Conservation (phyloP, 2,797 vertebrate genomes). For the Iguana delicatissima region DNA sequence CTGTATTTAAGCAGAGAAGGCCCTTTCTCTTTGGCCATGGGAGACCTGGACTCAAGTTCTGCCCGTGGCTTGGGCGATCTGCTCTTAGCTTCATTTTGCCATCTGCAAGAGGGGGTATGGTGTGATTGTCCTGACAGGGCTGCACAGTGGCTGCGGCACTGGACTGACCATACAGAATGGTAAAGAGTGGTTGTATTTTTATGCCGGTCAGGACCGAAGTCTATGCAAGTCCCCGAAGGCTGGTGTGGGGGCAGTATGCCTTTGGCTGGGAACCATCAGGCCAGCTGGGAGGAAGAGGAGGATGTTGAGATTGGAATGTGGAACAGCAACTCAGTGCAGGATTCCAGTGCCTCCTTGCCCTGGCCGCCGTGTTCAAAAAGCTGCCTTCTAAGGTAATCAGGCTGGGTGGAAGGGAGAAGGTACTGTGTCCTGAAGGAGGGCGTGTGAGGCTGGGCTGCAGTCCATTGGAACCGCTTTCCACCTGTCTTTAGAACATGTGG, state of each 20-base stretch:
- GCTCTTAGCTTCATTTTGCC: neutral
- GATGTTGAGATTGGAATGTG: constrained; percentile 98
- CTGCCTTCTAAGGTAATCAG: constrained; percentile 89
- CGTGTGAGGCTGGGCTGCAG: neutral
- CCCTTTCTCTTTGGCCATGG: too few species aligned
- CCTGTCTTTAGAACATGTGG: too few species aligned
- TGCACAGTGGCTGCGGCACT: fast-evolving
- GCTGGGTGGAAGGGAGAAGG: neutral
- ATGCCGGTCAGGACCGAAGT: constrained; percentile 85
- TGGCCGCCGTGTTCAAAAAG: constrained; percentile 94
- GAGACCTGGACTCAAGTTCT: too few species aligned
- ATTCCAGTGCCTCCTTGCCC: constrained; percentile 87
- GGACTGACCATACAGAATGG: neutral
- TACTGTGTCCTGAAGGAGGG: neutral
- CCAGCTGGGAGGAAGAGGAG: constrained; percentile 95
- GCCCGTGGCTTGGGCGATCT: neutral
- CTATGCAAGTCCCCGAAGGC: constrained; percentile 92
- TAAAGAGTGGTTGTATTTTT: constrained; percentile 9
- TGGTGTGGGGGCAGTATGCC: constrained; percentile 92
- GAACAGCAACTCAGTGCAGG: constrained; percentile 92
- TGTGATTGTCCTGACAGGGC: too few species aligned
- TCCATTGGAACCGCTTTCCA: neutral
- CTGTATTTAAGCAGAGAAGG: too few species aligned
- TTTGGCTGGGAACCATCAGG: constrained; percentile 81
- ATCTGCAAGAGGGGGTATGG: neutral